phyloP scores from a whole-genome alignment of 2,888 invertebrate species.

The Heteromurus nitidus region DNA sequence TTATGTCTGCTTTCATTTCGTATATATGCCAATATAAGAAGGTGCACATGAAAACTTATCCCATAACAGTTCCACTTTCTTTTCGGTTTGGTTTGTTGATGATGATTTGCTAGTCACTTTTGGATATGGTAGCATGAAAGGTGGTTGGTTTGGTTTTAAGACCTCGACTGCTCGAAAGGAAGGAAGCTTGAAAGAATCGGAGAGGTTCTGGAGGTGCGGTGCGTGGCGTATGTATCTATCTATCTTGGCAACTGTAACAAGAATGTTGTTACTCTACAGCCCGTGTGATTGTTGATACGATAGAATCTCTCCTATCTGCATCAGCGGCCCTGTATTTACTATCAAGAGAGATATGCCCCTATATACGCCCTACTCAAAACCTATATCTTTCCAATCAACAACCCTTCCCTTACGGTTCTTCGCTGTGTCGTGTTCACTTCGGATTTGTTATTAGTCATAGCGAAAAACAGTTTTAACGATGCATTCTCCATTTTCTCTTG shows the following conservation, averaged over 20 bases:
- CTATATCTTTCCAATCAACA: slow-evolving; percentile 49
- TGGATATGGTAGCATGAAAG: too few species aligned
- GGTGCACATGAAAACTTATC: not conserved
- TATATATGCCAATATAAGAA: too few species aligned
- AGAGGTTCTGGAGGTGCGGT: not conserved
- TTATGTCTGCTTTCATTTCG: not conserved
- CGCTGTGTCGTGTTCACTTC: slow-evolving; percentile 37
- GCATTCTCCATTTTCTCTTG: too few species aligned
- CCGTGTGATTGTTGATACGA: not conserved
- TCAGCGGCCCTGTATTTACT: not conserved
- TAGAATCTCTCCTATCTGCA: slow-evolving; percentile 12
- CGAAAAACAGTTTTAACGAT: not conserved
- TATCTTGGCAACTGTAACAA: slow-evolving; percentile 32
- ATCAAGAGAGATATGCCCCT: too few species aligned
- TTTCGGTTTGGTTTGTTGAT: too few species aligned
- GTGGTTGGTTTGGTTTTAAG: slow-evolving; percentile 35
- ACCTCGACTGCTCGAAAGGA: slow-evolving; percentile 16
- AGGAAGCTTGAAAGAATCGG: not conserved
- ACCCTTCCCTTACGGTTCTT: slow-evolving; percentile 32
- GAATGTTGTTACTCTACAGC: not conserved
- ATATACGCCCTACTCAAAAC: not conserved
- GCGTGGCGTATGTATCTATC: not conserved
- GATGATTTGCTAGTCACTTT: slow-evolving; percentile 29
- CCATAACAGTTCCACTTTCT: not conserved
- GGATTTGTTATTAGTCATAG: slow-evolving; percentile 47